phyloP scores from a whole-genome alignment of 2,797 vertebrate species.

The Rhadinocentrus ornatus region DNA sequence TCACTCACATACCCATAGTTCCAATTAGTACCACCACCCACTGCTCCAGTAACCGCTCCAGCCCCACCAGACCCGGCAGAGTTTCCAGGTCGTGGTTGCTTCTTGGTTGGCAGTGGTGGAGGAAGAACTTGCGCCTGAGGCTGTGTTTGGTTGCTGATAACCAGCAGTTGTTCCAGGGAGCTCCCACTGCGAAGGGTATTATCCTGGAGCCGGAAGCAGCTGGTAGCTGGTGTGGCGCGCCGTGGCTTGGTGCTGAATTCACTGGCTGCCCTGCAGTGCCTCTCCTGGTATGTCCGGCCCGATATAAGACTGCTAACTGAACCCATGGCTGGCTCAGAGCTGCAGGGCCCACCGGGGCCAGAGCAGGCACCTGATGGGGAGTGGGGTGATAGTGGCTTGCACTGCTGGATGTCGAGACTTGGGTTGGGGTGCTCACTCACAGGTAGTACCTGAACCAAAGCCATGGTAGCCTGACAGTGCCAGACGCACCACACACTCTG shows the following conservation, averaged over 20 bases:
- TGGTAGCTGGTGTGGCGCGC: slow-evolving; percentile 82
- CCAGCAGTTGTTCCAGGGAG: slow-evolving; percentile 87
- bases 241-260: slow-evolving; percentile 80
- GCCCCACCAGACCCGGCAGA: slow-evolving; percentile 23
- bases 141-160: slow-evolving; percentile 78
- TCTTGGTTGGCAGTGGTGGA: slow-evolving; percentile 86
- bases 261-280: slow-evolving; percentile 81
- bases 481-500: slow-evolving; percentile 79
- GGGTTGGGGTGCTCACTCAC: slow-evolving; percentile 86
- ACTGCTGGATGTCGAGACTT: slow-evolving; percentile 80
- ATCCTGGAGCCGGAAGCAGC: slow-evolving; percentile 86
- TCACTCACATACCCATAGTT: slow-evolving; percentile 84
- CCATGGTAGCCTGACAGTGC: slow-evolving; percentile 85
- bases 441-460: slow-evolving; percentile 93
- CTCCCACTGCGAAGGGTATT: slow-evolving; percentile 81
- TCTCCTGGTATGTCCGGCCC: slow-evolving; percentile 89
- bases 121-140: slow-evolving; percentile 66
- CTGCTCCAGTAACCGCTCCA: slow-evolving; percentile 31
- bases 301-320: slow-evolving; percentile 98
- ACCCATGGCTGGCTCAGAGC: slow-evolving; percentile 86
- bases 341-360: slow-evolving; percentile 56
- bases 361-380: slow-evolving; percentile 69
- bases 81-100: slow-evolving; percentile 79
- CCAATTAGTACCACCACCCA: slow-evolving; percentile 64
- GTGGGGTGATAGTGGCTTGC: slow-evolving; percentile 62